Conservation (phyloP, 2,113 vertebrate species). For the Guaruba guarouba region DNA sequence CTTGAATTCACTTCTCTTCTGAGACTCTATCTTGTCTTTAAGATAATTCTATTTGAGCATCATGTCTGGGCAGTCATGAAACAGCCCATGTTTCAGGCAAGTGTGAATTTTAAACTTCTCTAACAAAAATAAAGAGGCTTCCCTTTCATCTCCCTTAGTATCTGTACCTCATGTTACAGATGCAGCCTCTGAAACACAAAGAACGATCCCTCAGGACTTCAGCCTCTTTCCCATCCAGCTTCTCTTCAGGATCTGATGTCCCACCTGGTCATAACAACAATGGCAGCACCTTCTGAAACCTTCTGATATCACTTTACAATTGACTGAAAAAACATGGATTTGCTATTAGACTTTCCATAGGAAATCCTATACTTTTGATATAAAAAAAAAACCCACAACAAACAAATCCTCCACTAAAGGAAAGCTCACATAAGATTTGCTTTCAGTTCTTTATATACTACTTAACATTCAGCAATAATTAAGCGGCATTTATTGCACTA, state of each 20-base stretch:
- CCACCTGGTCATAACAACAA: not conserved
- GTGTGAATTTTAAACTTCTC: not conserved
- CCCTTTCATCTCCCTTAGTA: not conserved
- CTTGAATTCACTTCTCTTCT: not conserved
- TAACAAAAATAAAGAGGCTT: not conserved
- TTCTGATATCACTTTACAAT: not conserved
- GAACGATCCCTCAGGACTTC: accelerated
- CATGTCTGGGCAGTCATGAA: not conserved
- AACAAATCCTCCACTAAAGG: not conserved
- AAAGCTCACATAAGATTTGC: not conserved
- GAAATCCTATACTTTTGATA: not conserved
- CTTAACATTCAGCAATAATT: not conserved
- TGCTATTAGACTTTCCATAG: not conserved
- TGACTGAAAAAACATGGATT: not conserved
- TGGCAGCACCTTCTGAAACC: not conserved
- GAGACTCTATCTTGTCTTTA: not conserved
- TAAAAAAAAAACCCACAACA: not conserved
- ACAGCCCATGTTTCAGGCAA: accelerated
- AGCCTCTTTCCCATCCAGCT: not conserved
- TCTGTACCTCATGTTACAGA: not conserved
- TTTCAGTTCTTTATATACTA: not conserved
- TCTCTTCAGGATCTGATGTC: not conserved
- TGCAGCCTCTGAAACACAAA: not conserved
- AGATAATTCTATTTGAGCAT: not conserved
- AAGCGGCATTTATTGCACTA: not conserved